These are phyloP conservation scores for Cheilosia variabilis DNA, from an alignment of 2,888 invertebrate genomes.

Conservation along the genomic window DNA sequence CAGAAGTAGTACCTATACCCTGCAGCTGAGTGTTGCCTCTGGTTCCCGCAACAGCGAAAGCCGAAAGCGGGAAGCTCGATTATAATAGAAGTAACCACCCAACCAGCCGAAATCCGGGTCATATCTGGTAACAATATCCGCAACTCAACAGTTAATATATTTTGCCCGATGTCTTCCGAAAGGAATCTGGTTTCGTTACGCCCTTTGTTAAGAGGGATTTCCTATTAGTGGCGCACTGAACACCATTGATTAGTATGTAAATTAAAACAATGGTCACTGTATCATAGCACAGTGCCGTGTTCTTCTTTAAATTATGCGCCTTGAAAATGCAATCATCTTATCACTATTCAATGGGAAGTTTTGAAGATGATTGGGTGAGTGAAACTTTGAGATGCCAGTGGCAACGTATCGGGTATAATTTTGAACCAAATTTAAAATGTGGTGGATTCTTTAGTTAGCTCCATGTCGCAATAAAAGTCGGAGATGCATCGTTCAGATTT, in stretches of 20 bases:
- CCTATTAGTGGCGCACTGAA: conserved; percentile 20
- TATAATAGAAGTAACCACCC: conserved; percentile 27
- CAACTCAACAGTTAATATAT: conserved; percentile 42
- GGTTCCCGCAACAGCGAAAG: conserved; percentile 18
- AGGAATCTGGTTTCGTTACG: conserved; percentile 25
- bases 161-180: conserved; percentile 13
- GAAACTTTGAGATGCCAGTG: no score
- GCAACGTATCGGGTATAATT: not conserved
- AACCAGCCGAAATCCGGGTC: conserved; percentile 39
- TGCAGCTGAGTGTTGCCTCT: conserved; percentile 32
- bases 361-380: not conserved
- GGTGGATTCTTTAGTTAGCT: no score
- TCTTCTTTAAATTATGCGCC: conserved; percentile 34
- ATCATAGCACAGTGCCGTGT: conserved; percentile 3
- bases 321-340: conserved; percentile 1
- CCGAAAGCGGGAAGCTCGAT: conserved; percentile 18
- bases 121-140: conserved; percentile 23
- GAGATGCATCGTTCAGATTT: no score
- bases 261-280: conserved; percentile 47
- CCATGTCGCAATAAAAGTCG: no score
- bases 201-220: conserved; percentile 25
- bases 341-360: conserved; percentile 6
- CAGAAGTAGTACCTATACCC: conserved; percentile 27
- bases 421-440: not conserved
- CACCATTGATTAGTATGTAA: conserved; percentile 62